Conservation (phyloP, 2,113 vertebrate species). For the Chloebia gouldiae region DNA sequence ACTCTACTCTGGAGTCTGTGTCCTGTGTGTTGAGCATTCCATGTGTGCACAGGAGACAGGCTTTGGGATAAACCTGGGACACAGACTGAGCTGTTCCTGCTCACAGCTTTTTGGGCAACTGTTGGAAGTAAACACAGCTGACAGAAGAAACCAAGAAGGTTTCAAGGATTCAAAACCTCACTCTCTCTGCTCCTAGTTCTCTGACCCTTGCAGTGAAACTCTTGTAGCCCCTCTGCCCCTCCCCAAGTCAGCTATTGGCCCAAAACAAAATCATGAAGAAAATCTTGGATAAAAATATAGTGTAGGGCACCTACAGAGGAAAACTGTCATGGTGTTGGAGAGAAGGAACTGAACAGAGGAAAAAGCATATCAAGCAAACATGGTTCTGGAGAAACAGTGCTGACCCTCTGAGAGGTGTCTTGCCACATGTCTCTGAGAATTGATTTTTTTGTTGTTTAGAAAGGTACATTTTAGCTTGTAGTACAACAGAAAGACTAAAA, state of each 20-base stretch:
- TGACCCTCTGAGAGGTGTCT: neutral
- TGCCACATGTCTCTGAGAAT: neutral
- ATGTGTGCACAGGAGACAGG: neutral
- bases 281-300: neutral
- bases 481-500: neutral
- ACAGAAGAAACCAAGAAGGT: neutral
- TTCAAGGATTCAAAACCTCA: neutral
- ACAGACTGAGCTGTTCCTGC: neutral
- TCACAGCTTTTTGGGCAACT: neutral
- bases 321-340: neutral
- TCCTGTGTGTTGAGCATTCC: too few species aligned
- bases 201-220: neutral
- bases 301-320: neutral
- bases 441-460: neutral
- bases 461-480: neutral
- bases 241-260: rapidly evolving
- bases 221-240: neutral
- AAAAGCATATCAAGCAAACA: neutral
- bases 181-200: neutral
- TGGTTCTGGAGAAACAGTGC: neutral
- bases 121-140: neutral
- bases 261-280: neutral
- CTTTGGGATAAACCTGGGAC: neutral
- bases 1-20: neutral
- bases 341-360: neutral